Conservation (phyloP, 1,140 invertebrate genomes). For the Penaeus chinensis region DNA sequence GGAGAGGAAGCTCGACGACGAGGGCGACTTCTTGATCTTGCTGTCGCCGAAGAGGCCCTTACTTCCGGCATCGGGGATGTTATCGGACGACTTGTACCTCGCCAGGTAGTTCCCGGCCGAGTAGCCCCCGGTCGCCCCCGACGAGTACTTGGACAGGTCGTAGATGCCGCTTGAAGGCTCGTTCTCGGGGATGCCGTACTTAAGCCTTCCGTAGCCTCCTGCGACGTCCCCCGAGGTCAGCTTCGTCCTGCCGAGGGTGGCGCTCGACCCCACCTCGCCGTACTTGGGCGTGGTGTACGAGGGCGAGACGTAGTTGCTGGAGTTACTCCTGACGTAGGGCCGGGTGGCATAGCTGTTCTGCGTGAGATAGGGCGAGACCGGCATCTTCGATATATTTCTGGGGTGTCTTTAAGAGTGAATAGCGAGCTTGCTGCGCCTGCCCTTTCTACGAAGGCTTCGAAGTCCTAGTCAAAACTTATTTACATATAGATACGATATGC, state of each 20-base stretch:
- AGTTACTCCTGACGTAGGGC: conserved; percentile 40
- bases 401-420: too few species aligned
- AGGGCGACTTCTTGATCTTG: conserved; percentile 37
- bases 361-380: conserved; percentile 29
- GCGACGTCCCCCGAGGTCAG: conserved; percentile 15
- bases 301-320: conserved; percentile 40
- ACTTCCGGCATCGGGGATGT: conserved; percentile 16
- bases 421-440: too few species aligned
- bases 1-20: conserved; percentile 20
- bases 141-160: background rate
- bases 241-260: conserved; percentile 7
- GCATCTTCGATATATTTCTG: conserved; percentile 9
- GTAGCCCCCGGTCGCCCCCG: conserved; percentile 7
- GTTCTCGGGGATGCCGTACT: conserved; percentile 56
- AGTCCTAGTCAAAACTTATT: too few species aligned
- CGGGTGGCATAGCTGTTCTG: conserved; percentile 27
- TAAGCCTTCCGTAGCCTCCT: conserved; percentile 16
- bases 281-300: conserved; percentile 26
- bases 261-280: conserved; percentile 20
- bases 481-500: too few species aligned
- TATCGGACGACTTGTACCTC: conserved; percentile 31
- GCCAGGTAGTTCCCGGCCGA: conserved; percentile 36
- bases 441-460: too few species aligned
- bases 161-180: background rate
- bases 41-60: background rate